phyloP scores from a whole-genome alignment of 2,113 vertebrate species.

The Hippocampus zosterae region DNA sequence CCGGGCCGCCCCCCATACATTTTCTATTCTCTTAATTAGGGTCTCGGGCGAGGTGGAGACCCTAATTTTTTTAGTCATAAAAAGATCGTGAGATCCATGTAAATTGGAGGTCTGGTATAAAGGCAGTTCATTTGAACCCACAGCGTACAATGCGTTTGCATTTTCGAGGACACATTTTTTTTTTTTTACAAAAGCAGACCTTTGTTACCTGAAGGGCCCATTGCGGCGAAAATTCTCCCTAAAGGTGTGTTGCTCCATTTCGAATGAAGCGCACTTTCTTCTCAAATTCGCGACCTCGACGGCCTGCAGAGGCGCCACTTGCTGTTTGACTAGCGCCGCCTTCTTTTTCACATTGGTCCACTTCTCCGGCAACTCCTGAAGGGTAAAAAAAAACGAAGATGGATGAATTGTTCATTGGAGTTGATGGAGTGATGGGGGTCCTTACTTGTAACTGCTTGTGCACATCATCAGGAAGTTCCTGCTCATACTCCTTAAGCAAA shows the following conservation, averaged over 20 bases:
- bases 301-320: conserved; percentile 86
- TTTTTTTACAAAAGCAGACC: neutral
- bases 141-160: neutral
- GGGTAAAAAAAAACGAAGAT: neutral
- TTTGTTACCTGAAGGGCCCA: conserved; percentile 82
- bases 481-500: conserved; percentile 83
- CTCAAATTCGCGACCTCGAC: conserved; percentile 77
- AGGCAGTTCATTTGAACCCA: neutral
- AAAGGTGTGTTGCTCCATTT: conserved; percentile 78
- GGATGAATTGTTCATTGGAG: neutral
- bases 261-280: conserved; percentile 76
- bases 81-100: neutral
- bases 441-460: conserved; percentile 84
- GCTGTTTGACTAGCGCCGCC: conserved; percentile 77
- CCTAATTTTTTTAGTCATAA: neutral
- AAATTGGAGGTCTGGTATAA: neutral
- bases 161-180: neutral
- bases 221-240: conserved; percentile 75
- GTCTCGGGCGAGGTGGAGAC: too few species aligned
- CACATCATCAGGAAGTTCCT: conserved; percentile 81
- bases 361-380: conserved; percentile 87
- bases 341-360: conserved; percentile 85
- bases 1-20: too few species aligned
- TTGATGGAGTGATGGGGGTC: neutral
- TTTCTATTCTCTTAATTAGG: too few species aligned